These are phyloP conservation scores for Chloroceryle amazona DNA, from an alignment of 2,797 vertebrate genomes.

Conservation along the genomic window DNA sequence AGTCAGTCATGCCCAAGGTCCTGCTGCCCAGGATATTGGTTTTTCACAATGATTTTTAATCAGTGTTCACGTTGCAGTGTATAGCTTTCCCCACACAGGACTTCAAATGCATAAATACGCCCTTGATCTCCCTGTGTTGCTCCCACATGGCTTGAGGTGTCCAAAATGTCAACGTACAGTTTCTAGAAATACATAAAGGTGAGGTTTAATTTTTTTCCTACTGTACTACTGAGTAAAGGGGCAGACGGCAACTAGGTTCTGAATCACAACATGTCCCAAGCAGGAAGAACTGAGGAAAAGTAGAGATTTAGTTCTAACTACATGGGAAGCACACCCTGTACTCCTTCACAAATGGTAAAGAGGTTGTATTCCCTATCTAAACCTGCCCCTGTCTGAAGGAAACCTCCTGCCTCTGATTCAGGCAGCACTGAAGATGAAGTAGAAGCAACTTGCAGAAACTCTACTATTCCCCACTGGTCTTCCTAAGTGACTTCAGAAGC, in stretches of 20 bases:
- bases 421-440: background rate
- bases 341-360: background rate
- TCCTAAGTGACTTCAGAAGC: background rate
- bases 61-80: background rate
- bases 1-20: background rate
- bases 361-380: background rate
- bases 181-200: background rate
- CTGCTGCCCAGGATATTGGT: background rate
- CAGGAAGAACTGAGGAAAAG: background rate
- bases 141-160: background rate
- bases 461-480: background rate
- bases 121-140: background rate
- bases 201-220: background rate
- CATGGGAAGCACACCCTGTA: background rate
- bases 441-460: background rate
- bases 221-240: background rate
- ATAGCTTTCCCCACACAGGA: background rate
- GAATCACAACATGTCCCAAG: accelerated
- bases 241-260: background rate
- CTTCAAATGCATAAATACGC: background rate
- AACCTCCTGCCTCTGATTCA: background rate
- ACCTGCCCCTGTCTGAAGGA: background rate
- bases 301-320: background rate
- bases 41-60: background rate
- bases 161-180: background rate